Percentiles rank a stretch among this genome's conserved stretches.
Conservation (phyloP, 2,888 invertebrate species). For the Synanthedon tipuliformis region DNA sequence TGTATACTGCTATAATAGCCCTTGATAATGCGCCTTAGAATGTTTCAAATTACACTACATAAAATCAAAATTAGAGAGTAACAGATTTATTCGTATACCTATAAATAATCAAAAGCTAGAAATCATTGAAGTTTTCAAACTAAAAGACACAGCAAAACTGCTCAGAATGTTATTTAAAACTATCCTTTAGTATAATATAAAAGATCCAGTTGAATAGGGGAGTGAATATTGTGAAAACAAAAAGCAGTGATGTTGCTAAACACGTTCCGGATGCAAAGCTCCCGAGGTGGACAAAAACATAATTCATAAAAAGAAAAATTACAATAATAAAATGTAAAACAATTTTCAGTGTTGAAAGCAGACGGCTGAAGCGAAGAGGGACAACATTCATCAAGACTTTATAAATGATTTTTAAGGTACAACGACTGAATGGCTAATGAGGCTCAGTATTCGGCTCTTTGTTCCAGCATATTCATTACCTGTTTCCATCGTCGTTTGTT, state of each 20-base stretch:
- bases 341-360: slow-evolving; percentile 16
- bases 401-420: slow-evolving; percentile 54
- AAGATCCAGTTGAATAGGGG: too few species aligned
- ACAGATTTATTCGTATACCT: too few species aligned
- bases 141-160: too few species aligned
- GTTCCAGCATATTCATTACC: slow-evolving; percentile 64
- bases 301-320: slow-evolving; percentile 4
- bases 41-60: too few species aligned
- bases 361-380: slow-evolving; percentile 24
- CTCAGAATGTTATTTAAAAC: too few species aligned
- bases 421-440: slow-evolving; percentile 58
- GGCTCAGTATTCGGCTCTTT: slow-evolving; percentile 46
- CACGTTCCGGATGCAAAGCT: background rate
- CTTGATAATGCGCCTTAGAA: too few species aligned
- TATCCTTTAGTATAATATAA: too few species aligned
- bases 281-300: background rate
- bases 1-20: too few species aligned
- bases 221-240: background rate
- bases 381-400: slow-evolving; percentile 51
- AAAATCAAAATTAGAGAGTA: too few species aligned
- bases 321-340: slow-evolving; percentile 16
- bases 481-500: slow-evolving; percentile 43
- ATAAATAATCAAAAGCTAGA: too few species aligned
- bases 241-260: background rate
- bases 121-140: too few species aligned